These are phyloP conservation scores for Rhyacichthys aspro DNA, from an alignment of 2,797 vertebrate genomes.

Conservation along the genomic window DNA sequence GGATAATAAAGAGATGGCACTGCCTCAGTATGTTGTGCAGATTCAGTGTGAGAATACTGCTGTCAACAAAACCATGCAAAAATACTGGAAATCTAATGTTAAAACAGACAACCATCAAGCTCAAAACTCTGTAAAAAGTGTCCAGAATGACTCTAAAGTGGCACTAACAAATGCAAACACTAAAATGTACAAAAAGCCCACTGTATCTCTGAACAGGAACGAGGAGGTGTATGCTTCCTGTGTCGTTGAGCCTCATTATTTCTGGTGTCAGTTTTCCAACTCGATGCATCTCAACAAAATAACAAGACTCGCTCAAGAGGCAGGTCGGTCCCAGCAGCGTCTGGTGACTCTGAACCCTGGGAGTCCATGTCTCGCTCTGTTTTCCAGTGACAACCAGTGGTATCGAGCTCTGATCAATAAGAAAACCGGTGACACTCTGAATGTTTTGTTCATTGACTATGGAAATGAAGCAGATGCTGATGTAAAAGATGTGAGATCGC, in stretches of 20 bases:
- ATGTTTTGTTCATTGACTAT: slow-evolving; percentile 86
- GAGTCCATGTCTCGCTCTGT: slow-evolving; percentile 82
- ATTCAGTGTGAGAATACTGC: slow-evolving; percentile 66
- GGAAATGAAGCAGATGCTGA: slow-evolving; percentile 82
- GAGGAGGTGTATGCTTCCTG: slow-evolving; percentile 77
- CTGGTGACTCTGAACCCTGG: slow-evolving; percentile 63
- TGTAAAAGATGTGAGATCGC: slow-evolving; percentile 66
- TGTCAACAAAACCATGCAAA: slow-evolving; percentile 78
- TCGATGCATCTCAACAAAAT: slow-evolving; percentile 27
- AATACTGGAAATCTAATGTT: slow-evolving; percentile 63
- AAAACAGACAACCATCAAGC: background rate
- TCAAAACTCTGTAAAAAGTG: background rate
- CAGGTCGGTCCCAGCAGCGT: slow-evolving; percentile 54
- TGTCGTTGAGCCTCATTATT: slow-evolving; percentile 82
- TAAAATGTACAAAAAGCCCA: slow-evolving; percentile 47
- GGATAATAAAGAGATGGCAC: slow-evolving; percentile 32
- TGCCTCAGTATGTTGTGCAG: slow-evolving; percentile 77
- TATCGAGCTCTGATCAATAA: slow-evolving; percentile 82
- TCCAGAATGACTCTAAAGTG: background rate
- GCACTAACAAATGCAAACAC: background rate
- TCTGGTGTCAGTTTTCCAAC: slow-evolving; percentile 86
- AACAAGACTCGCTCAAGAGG: slow-evolving; percentile 73
- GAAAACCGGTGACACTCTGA: slow-evolving; percentile 30
- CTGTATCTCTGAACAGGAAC: slow-evolving; percentile 45
- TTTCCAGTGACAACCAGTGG: slow-evolving; percentile 81